Percentiles rank a stretch among this genome's conserved stretches.
Evolutionary conservation across 2,888 invertebrate species (phyloP).

Genomic region (Cephalotes varians): DNA sequence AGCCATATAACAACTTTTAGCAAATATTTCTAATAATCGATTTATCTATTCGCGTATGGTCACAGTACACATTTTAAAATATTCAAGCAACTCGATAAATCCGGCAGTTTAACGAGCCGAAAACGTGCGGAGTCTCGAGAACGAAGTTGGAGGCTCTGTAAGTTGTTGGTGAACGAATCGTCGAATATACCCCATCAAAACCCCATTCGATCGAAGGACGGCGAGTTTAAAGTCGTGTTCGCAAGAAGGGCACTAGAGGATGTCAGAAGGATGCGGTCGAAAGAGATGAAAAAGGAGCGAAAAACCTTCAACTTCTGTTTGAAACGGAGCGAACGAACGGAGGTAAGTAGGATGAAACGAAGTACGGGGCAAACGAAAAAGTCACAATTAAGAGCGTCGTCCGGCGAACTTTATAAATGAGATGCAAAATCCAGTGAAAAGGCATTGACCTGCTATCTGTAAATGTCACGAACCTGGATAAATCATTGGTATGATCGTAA

Average conservation of each 20-base stretch:
- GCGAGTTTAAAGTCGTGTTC: slow-evolving; percentile 78
- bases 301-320: slow-evolving; percentile 63
- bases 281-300: slow-evolving; percentile 68
- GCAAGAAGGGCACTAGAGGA: slow-evolving; percentile 74
- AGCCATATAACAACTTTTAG: neutral
- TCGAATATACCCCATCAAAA: slow-evolving; percentile 78
- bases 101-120: slow-evolving; percentile 74
- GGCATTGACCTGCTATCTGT: slow-evolving; percentile 46
- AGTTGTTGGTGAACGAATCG: slow-evolving; percentile 73
- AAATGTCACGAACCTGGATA: slow-evolving; percentile 44
- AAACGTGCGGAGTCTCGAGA: slow-evolving; percentile 67
- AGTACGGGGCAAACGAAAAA: slow-evolving; percentile 71
- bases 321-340: slow-evolving; percentile 67
- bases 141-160: slow-evolving; percentile 73
- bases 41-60: neutral
- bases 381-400: slow-evolving; percentile 52
- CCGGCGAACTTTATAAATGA: slow-evolving; percentile 45
- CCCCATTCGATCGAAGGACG: slow-evolving; percentile 75
- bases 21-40: slow-evolving; percentile 17
- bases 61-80: slow-evolving; percentile 67
- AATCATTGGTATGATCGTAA: slow-evolving; percentile 19
- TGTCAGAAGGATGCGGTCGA: slow-evolving; percentile 75
- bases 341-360: slow-evolving; percentile 75
- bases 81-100: slow-evolving; percentile 69
- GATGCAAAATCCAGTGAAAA: slow-evolving; percentile 10